Conservation (phyloP, 1,140 invertebrate genomes). For the Chrysopa pallens region DNA sequence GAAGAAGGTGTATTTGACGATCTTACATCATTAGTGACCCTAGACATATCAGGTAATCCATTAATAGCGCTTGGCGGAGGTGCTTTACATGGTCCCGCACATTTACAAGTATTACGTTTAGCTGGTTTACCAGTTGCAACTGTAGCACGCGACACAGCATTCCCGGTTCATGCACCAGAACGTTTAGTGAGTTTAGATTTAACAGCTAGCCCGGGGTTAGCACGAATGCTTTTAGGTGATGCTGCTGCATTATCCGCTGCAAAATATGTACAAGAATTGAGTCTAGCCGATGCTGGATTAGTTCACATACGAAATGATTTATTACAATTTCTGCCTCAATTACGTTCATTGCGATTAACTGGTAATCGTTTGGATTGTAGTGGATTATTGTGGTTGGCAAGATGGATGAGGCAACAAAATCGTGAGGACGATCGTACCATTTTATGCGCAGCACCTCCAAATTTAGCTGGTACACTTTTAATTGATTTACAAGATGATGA, state of each 20-base stretch:
- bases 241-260: constrained; percentile 49
- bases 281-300: constrained; percentile 44
- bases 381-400: constrained; percentile 38
- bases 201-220: constrained; percentile 50
- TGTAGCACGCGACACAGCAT: constrained; percentile 38
- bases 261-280: constrained; percentile 43
- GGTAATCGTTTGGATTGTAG: constrained; percentile 46
- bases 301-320: constrained; percentile 45
- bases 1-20: constrained; percentile 47
- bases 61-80: constrained; percentile 42
- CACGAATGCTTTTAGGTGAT: constrained; percentile 44
- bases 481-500: constrained; percentile 20
- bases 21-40: constrained; percentile 38
- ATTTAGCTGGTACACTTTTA: constrained; percentile 22
- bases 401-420: constrained; percentile 39
- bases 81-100: constrained; percentile 42
- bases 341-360: constrained; percentile 35
- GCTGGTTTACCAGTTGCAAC: constrained; percentile 37
- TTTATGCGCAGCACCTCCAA: constrained; percentile 21
- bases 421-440: constrained; percentile 21
- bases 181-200: constrained; percentile 51
- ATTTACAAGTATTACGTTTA: constrained; percentile 44
- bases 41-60: constrained; percentile 65
- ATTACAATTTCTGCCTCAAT: constrained; percentile 44
- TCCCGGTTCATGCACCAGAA: constrained; percentile 47